Percentiles rank a stretch among this genome's conserved stretches.
These are phyloP conservation scores for Motacilla alba DNA, from an alignment of 2,113 vertebrate genomes.

Conservation along the genomic window DNA sequence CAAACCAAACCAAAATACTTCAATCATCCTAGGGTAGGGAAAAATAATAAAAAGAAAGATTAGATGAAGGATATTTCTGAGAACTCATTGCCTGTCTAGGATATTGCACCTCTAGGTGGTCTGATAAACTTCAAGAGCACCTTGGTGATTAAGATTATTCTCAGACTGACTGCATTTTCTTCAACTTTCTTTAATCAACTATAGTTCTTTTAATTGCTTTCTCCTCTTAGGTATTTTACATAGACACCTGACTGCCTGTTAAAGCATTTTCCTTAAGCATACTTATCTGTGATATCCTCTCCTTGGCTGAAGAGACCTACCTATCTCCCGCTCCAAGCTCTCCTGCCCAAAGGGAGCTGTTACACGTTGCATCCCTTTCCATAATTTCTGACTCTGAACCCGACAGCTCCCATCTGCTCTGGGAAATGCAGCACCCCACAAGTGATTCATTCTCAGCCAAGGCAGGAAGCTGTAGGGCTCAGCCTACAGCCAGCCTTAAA, in stretches of 20 bases:
- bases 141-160: background rate
- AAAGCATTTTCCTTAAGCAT: background rate
- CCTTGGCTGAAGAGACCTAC: background rate
- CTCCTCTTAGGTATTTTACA: constrained; percentile 11
- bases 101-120: constrained; percentile 53
- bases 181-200: background rate
- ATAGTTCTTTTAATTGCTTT: constrained; percentile 22
- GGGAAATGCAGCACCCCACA: background rate
- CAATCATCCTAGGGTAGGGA: background rate
- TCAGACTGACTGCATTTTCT: background rate
- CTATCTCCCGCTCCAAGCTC: background rate
- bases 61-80: constrained; percentile 48
- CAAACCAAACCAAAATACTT: constrained; percentile 36
- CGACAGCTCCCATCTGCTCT: background rate
- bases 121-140: constrained; percentile 46
- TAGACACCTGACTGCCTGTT: background rate
- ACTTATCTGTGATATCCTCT: background rate
- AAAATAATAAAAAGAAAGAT: constrained; percentile 46
- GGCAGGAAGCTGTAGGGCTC: background rate
- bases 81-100: constrained; percentile 18
- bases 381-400: background rate
- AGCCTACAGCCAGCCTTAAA: background rate
- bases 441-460: background rate
- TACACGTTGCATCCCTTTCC: background rate
- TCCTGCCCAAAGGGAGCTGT: background rate